Evolutionary conservation across 2,888 invertebrate species (phyloP).

Genomic region (Crossocerus cetratus): DNA sequence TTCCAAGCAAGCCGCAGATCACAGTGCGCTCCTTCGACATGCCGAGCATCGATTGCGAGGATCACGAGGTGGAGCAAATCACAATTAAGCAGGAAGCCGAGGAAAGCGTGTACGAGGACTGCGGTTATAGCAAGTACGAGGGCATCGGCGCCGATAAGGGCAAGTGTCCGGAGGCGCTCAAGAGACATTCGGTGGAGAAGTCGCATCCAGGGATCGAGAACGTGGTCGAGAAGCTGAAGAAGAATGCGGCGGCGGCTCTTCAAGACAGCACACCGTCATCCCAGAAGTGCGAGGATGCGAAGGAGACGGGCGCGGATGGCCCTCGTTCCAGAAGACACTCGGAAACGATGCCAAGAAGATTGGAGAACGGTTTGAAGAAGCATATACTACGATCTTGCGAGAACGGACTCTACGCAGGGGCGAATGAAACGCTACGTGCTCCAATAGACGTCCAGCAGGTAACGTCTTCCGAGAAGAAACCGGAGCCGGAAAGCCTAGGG

Average conservation of each 20-base stretch:
- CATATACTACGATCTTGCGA: conserved; percentile 66
- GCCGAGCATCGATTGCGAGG: conserved; percentile 72
- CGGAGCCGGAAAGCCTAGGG: neutral
- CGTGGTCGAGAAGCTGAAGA: conserved; percentile 73
- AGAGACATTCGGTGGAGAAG: conserved; percentile 61
- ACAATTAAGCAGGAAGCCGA: conserved; percentile 61
- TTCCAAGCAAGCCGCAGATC: conserved; percentile 47
- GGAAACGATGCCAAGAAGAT: conserved; percentile 48
- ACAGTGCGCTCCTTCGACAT: conserved; percentile 70
- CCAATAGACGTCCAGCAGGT: neutral
- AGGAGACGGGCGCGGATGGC: conserved; percentile 58
- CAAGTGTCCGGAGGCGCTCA: conserved; percentile 47
- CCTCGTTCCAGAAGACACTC: conserved; percentile 26
- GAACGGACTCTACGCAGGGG: conserved; percentile 24
- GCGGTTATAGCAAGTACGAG: conserved; percentile 39
- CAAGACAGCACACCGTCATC: conserved; percentile 38
- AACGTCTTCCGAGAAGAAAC: no score
- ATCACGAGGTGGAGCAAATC: conserved; percentile 60
- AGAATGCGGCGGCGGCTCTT: conserved; percentile 69
- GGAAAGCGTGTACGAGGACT: conserved; percentile 47
- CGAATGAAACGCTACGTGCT: neutral
- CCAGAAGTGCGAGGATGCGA: conserved; percentile 42
- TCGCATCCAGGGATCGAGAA: conserved; percentile 71
- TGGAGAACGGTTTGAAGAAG: conserved; percentile 67
- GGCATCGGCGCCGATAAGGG: conserved; percentile 39